Evolutionary conservation across 2,797 vertebrate species (phyloP).

Genomic region (Propithecus deckenii): DNA sequence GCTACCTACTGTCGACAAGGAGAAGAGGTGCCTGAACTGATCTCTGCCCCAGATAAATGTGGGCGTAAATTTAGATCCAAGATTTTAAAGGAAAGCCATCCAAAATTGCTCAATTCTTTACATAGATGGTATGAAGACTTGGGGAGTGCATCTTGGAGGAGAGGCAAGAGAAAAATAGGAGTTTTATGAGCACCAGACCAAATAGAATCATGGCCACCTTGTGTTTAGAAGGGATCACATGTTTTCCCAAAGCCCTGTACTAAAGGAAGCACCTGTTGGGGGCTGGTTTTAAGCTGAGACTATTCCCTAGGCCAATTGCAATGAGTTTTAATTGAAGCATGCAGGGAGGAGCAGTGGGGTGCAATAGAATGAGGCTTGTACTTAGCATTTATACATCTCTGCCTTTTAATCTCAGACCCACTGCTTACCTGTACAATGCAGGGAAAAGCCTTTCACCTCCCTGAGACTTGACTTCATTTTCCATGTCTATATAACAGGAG

Average conservation of each 20-base stretch:
- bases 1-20: neutral
- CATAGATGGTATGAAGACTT: neutral
- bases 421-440: neutral
- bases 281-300: neutral
- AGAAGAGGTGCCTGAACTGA: neutral
- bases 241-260: neutral
- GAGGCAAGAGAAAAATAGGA: neutral
- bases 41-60: neutral
- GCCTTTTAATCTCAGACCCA: neutral
- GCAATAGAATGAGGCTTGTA: neutral
- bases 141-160: neutral
- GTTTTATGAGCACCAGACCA: neutral
- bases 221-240: neutral
- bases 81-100: neutral
- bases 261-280: neutral
- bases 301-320: neutral
- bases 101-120: neutral
- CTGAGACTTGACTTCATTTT: neutral
- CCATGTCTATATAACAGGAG: neutral
- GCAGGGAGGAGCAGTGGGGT: neutral
- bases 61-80: neutral
- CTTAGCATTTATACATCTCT: neutral
- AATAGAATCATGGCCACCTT: neutral
- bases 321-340: neutral
- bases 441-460: neutral